Base-by-base conservation (phyloP, 2,888 invertebrate genomes). In the Macaria liturata region DNA sequence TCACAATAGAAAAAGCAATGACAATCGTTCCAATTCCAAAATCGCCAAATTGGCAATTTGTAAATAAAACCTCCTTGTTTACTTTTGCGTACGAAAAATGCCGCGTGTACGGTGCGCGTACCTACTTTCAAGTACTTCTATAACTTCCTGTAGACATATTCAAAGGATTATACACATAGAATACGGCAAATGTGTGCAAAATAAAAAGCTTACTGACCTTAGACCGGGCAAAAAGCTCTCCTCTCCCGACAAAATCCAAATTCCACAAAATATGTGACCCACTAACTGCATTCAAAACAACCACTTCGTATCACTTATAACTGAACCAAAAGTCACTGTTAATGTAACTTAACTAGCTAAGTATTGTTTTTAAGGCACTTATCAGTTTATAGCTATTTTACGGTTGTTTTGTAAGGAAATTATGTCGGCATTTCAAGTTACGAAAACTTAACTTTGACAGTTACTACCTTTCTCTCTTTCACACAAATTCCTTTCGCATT, bases 71-170 rank as follows among this genome's bases (percentile, higher is more conserved):
- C 62, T 64, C 68, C 67, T 67, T 78, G 78, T 78, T 78, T 78
- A 78, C 76, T 52, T 75, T 71, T 67, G 57, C 54, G 61, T 54
- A 69, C 72, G 73, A 71, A 74, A 74, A 65, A 69, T 75, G 78
- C 78, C 78, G 78, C 78, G 78, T 78, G 69, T 68, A 62, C 61
- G 57, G 40, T 44, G 48, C 31, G 52, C 51, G 74, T 71, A n/a
- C n/a, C 72, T 65, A 76, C 75, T 78, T 78, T 71, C 67, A 20
- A 34, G n/a, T 44, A 52, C 42, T 49, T 50, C 31, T 37, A 40
- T 30, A 60, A 62, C 58, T 60, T 44, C 43, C 49, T 47, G 55
- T 20, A 37, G 44, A 4, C 9, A n/a, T 43, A 39, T 9, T 6
- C 9, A 50, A n/a, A 5, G n/a, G 7, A 40, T 54, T 42, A 47